Evolutionary conservation across 2,888 invertebrate genomes (phyloP), one percentile per base, ranked within the genome.

Genomic region (Eilema sororculum): DNA sequence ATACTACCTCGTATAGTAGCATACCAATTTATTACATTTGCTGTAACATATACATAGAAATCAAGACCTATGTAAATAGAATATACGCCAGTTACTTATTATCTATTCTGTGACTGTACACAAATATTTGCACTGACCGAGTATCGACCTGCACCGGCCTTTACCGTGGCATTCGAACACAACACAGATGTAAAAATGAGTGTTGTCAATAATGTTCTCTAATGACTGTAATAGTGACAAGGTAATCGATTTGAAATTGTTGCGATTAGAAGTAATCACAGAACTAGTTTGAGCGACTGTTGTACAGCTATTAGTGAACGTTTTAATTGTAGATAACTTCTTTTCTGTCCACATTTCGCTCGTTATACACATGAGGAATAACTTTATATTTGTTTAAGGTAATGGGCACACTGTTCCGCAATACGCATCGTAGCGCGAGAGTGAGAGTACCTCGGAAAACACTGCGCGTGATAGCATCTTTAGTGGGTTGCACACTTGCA

Each of bases 221-320:
- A 46, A 46, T 46, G 20, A 46, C 46, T 46, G 6, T 46, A 20
- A 20, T 52, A n/a, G 52, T 9, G 52, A n/a, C n/a, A 52, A 52
- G 52, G 52, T 52, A 52, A 52, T 52, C n/a, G 52, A 52, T 52
- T 52, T n/a, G 52, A 52, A 52, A 52, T 46, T 52, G 52, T 52
- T 52, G 9, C 20, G n/a, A 52, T 20, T 52, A 52, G n/a, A 52
- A 52, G 20, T 52, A n/a, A 52, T 5, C 52, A 3, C 20, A 0
- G n/a, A n/a, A 20, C n/a, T 8, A n/a, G 52, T 52, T 52, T 20
- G 46, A 46, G 46, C 46, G 46, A 16, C 46, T 16, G 4, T 16
- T 41, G 16, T 4, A 46, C 41, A 46, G 20, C 20, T 52, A n/a
- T 52, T 52, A 52, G 8, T 52, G 52, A 52, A n/a, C 30, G 52